Evolutionary conservation across 2,888 invertebrate species (phyloP).

Genomic region (Aquatica leii): DNA sequence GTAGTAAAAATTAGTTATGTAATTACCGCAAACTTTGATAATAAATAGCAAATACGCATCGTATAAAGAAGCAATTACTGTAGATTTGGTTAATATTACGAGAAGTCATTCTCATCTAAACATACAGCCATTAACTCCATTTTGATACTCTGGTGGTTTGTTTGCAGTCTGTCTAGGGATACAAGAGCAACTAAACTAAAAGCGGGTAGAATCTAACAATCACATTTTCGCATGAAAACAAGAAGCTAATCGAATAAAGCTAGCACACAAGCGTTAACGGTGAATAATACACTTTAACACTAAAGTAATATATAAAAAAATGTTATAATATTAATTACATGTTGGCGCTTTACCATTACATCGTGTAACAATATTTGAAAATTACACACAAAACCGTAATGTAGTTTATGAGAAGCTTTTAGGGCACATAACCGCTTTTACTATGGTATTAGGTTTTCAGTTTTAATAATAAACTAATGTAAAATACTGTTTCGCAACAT

Average conservation of each 20-base stretch:
- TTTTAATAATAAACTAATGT: constrained; percentile 13
- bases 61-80: too few species aligned
- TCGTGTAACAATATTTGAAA: constrained; percentile 11
- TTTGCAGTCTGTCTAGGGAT: constrained; percentile 9
- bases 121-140: constrained; percentile 10
- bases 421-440: constrained; percentile 9
- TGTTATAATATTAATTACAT: constrained; percentile 1
- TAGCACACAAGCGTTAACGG: neutral
- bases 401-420: constrained; percentile 10
- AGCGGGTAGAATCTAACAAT: constrained; percentile 10
- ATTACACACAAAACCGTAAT: constrained; percentile 7
- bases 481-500: constrained; percentile 5
- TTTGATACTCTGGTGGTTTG: constrained; percentile 12
- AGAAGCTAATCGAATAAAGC: neutral
- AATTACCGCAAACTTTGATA: too few species aligned
- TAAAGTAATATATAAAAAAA: neutral
- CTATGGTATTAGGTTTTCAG: constrained; percentile 5
- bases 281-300: neutral
- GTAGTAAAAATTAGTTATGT: too few species aligned
- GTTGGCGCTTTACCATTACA: neutral
- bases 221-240: constrained; percentile 7
- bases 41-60: too few species aligned
- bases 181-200: constrained; percentile 8
- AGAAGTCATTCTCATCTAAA: constrained; percentile 10
- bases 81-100: neutral